Percentiles rank a stretch among this genome's conserved stretches.
These are phyloP conservation scores for Peromyscus attwateri DNA, from an alignment of 2,797 vertebrate genomes.

Conservation along the genomic window DNA sequence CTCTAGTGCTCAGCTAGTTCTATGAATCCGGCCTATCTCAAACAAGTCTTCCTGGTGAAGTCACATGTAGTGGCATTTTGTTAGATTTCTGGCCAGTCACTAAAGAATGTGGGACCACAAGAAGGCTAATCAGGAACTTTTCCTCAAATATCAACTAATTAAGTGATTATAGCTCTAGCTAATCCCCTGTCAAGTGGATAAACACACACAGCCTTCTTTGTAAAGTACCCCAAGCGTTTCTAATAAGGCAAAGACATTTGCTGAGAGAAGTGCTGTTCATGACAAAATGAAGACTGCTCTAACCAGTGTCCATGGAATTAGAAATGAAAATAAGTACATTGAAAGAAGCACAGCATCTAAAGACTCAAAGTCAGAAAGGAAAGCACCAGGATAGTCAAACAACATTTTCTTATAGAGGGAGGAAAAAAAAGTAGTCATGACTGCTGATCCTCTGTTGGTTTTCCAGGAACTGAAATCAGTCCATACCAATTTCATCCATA, in stretches of 20 bases:
- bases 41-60: constrained; percentile 17
- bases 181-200: constrained; percentile 19
- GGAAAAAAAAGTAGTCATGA: background rate
- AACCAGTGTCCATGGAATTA: background rate
- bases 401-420: background rate
- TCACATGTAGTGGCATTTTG: constrained; percentile 12
- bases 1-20: background rate
- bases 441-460: background rate
- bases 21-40: background rate
- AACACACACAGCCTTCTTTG: background rate
- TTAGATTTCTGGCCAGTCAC: constrained; percentile 38
- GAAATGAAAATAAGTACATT: constrained; percentile 30
- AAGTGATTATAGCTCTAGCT: constrained; percentile 43
- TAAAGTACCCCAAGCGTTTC: constrained; percentile 40
- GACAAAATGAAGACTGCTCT: background rate
- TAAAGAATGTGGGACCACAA: constrained; percentile 19
- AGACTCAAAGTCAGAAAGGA: background rate
- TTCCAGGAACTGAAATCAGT: background rate
- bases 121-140: constrained; percentile 36
- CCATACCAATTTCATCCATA: background rate
- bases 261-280: constrained; percentile 4
- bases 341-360: background rate
- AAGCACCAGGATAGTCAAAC: background rate
- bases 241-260: background rate
- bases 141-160: constrained; percentile 71